Evolutionary conservation across 2,797 vertebrate species (phyloP).

Genomic region (Sebastes nivosus): DNA sequence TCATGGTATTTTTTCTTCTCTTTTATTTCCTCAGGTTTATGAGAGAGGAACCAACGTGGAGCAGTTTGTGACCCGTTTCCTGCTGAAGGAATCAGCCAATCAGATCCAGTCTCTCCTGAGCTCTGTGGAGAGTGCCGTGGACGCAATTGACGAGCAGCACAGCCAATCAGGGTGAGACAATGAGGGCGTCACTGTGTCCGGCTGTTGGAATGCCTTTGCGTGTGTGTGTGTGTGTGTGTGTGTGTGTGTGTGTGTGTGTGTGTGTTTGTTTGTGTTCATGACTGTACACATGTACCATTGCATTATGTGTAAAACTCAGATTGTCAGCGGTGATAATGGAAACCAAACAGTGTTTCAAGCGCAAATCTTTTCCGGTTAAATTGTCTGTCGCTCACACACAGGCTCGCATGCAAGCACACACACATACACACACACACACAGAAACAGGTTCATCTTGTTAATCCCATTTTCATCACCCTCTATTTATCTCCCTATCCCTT

Average conservation of each 20-base stretch:
- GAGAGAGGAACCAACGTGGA: constrained; percentile 94
- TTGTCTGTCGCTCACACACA: neutral
- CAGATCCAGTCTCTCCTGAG: constrained; percentile 96
- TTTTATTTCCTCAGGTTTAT: constrained; percentile 86
- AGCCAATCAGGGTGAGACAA: constrained; percentile 81
- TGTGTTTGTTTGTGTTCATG: neutral
- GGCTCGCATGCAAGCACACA: neutral
- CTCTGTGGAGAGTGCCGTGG: constrained; percentile 96
- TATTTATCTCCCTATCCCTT: neutral
- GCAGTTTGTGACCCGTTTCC: constrained; percentile 97
- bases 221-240: neutral
- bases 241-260: neutral
- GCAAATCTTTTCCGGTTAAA: constrained; percentile 40
- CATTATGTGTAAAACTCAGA: constrained; percentile 38
- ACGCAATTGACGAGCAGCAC: constrained; percentile 95
- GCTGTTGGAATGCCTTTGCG: neutral
- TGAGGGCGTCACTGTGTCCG: neutral
- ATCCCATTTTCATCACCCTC: constrained; percentile 16
- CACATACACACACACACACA: neutral
- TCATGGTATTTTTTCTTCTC: neutral
- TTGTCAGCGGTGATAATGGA: constrained; percentile 35
- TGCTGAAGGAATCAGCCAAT: constrained; percentile 96
- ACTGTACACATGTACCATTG: neutral
- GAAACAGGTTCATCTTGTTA: neutral
- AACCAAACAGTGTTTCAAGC: constrained; percentile 43